phyloP scores from a whole-genome alignment of 2,113 vertebrate genomes.

The Calypte anna region DNA sequence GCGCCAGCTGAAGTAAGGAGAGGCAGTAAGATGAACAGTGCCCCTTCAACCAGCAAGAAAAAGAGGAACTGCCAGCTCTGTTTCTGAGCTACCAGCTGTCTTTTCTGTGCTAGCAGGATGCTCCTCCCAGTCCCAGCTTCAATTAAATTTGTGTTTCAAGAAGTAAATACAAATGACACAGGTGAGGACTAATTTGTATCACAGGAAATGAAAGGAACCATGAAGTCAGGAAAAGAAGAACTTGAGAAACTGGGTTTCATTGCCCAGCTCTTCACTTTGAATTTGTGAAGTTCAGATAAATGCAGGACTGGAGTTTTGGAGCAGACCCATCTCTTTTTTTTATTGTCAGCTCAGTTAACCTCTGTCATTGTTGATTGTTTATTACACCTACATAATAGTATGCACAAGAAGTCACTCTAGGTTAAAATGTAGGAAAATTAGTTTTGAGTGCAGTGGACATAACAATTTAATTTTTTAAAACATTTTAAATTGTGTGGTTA shows the following conservation, averaged over 20 bases:
- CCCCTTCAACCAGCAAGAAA: not conserved
- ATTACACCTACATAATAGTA: not conserved
- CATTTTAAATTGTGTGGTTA: not conserved
- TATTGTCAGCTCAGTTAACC: not conserved
- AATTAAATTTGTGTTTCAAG: not conserved
- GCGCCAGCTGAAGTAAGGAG: not conserved
- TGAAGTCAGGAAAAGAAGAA: not conserved
- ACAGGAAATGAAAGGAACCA: not conserved
- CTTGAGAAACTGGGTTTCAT: not conserved
- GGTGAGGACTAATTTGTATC: not conserved
- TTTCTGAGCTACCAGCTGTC: not conserved
- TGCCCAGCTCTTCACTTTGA: not conserved
- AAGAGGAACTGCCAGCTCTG: not conserved
- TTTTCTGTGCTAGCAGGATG: not conserved
- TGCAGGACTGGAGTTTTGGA: not conserved
- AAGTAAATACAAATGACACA: not conserved
- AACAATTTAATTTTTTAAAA: not conserved
- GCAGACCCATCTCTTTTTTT: not conserved
- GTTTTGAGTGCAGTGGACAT: not conserved
- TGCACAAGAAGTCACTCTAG: not conserved
- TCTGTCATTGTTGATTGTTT: not conserved
- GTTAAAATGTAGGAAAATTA: constrained; percentile 26
- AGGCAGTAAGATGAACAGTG: not conserved
- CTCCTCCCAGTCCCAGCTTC: not conserved
- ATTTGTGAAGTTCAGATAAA: not conserved